A percentile compares a stretch with the other conserved stretches of the same genome.
These are phyloP conservation scores for Candidula unifasciata DNA, from an alignment of 2,888 invertebrate species.

Conservation along the genomic window DNA sequence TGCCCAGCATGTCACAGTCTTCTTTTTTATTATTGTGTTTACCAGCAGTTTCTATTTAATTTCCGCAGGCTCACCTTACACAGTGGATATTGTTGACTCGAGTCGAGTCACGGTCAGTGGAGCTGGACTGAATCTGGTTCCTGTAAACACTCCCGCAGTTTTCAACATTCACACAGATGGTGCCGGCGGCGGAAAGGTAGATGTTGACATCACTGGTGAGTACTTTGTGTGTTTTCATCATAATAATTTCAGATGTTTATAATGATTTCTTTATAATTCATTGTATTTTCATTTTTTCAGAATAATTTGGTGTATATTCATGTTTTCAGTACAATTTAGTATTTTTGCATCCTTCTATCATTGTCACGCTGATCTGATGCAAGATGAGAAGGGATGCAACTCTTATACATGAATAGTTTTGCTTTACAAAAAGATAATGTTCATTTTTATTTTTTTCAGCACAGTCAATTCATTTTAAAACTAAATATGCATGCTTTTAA, in stretches of 20 bases:
- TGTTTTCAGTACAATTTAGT: too few species aligned
- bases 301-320: too few species aligned
- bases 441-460: too few species aligned
- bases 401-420: too few species aligned
- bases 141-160: constrained; percentile 81
- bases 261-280: background rate
- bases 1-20: too few species aligned
- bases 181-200: constrained; percentile 95
- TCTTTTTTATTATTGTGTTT: background rate
- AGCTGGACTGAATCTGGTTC: constrained; percentile 82
- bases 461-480: too few species aligned
- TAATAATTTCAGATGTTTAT: background rate
- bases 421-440: too few species aligned
- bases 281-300: background rate
- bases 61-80: constrained; percentile 74
- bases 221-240: background rate
- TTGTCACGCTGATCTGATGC: too few species aligned
- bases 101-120: constrained; percentile 82
- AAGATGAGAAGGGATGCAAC: too few species aligned
- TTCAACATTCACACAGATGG: constrained; percentile 83
- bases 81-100: constrained; percentile 79
- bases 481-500: too few species aligned
- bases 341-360: too few species aligned
- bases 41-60: background rate
- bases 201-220: constrained; percentile 84